Percentiles rank a stretch among this genome's conserved stretches.
These are phyloP conservation scores for Drosophila ficusphila DNA, from an alignment of 1,140 invertebrate genomes.

Conservation along the genomic window DNA sequence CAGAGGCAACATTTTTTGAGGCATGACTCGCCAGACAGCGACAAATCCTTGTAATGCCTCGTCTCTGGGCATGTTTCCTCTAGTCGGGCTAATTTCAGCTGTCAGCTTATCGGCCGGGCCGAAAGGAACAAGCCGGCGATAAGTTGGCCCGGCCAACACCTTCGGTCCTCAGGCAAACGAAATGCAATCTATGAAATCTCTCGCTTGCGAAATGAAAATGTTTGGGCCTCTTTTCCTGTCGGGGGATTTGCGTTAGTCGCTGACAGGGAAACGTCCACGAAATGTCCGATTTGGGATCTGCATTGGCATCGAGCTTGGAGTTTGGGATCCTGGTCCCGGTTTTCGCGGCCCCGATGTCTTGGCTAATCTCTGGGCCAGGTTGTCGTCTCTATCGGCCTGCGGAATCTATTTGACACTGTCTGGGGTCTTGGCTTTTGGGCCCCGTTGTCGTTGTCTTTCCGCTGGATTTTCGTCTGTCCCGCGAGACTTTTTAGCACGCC, in stretches of 20 bases:
- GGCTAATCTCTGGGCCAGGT: constrained; percentile 51
- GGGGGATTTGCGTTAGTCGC: constrained; percentile 43
- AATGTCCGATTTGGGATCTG: constrained; percentile 59
- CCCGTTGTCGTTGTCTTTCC: constrained; percentile 25
- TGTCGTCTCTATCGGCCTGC: constrained; percentile 72
- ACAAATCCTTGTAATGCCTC: constrained; percentile 79
- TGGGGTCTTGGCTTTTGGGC: constrained; percentile 25
- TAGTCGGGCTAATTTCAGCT: constrained; percentile 82
- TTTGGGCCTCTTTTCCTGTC: constrained; percentile 13
- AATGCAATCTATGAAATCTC: constrained; percentile 75
- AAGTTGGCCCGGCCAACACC: constrained; percentile 56
- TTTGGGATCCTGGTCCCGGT: constrained; percentile 25
- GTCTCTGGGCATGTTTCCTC: constrained; percentile 77
- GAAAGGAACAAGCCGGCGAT: constrained; percentile 60
- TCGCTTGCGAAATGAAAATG: constrained; percentile 67
- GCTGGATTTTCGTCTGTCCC: constrained; percentile 41
- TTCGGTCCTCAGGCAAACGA: constrained; percentile 26
- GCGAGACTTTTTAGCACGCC: constrained; percentile 34
- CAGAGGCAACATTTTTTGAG: constrained; percentile 6
- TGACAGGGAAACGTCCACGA: constrained; percentile 68
- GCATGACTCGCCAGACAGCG: constrained; percentile 41
- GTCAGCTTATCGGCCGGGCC: constrained; percentile 77
- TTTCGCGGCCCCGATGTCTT: constrained; percentile 54
- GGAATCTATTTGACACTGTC: constrained; percentile 80
- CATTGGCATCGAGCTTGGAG: too few species aligned